These are phyloP conservation scores for Brachypodius melanocephalos DNA, from an alignment of 2,113 vertebrate species.

Conservation along the genomic window DNA sequence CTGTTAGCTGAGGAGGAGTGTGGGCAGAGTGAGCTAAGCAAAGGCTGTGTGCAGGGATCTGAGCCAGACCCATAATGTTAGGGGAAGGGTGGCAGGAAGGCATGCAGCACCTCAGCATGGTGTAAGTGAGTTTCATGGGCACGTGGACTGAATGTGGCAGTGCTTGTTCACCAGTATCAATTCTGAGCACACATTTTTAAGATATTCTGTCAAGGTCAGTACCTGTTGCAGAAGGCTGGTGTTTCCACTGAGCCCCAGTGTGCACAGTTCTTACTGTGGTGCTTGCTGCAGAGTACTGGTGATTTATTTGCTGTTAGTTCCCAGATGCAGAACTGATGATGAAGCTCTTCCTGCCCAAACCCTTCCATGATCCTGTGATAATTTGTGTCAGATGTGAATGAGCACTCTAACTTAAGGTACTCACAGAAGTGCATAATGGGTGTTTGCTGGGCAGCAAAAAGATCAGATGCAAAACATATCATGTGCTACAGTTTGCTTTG, in stretches of 20 bases:
- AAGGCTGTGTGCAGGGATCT: background rate
- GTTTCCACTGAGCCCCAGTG: background rate
- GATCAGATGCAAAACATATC: background rate
- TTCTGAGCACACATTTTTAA: background rate
- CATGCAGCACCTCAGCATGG: fast-evolving
- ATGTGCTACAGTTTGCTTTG: background rate
- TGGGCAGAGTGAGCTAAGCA: background rate
- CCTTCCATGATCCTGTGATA: background rate
- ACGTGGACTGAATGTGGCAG: background rate
- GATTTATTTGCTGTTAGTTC: background rate
- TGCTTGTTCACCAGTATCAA: background rate
- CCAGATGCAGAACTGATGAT: background rate
- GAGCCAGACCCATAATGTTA: background rate
- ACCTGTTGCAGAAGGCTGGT: background rate
- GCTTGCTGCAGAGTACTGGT: background rate
- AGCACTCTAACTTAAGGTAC: background rate
- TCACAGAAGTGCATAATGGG: background rate
- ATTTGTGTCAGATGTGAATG: background rate
- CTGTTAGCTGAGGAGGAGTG: background rate
- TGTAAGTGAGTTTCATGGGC: background rate
- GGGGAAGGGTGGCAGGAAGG: background rate
- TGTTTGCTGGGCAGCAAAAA: background rate
- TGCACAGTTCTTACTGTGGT: background rate
- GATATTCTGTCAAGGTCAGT: background rate
- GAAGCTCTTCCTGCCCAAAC: background rate